These are phyloP conservation scores for Andrena bicolor DNA, from an alignment of 2,888 invertebrate species.

Conservation along the genomic window DNA sequence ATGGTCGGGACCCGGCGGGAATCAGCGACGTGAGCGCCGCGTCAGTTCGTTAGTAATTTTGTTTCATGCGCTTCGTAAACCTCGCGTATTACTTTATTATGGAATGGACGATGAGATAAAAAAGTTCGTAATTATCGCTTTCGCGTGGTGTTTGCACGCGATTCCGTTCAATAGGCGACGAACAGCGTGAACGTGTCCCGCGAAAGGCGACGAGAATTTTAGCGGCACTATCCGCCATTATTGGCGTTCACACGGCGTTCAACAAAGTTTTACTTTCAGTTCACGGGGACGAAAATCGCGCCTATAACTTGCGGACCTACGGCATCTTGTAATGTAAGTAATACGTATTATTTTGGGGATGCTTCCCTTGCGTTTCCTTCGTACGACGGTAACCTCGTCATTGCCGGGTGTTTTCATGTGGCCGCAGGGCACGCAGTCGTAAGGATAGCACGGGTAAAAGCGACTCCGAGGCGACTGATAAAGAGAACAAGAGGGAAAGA, in stretches of 20 bases:
- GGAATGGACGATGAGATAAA: slow-evolving; percentile 28
- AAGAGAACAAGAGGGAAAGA: slow-evolving; percentile 90
- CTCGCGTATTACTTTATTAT: slow-evolving; percentile 36
- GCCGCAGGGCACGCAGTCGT: slow-evolving; percentile 91
- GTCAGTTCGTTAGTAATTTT: slow-evolving; percentile 43
- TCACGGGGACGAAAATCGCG: slow-evolving; percentile 6
- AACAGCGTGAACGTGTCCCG: slow-evolving; percentile 18
- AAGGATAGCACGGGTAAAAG: slow-evolving; percentile 86
- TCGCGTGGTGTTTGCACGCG: slow-evolving; percentile 1
- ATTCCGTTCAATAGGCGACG: slow-evolving; percentile 9
- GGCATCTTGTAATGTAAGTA: slow-evolving; percentile 60
- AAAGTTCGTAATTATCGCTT: slow-evolving; percentile 11
- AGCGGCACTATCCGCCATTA: slow-evolving; percentile 67
- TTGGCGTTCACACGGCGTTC: slow-evolving; percentile 46
- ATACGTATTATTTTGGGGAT: neutral
- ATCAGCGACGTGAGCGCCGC: slow-evolving; percentile 55
- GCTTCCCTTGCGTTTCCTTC: neutral
- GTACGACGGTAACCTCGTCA: slow-evolving; percentile 41
- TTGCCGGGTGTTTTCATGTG: slow-evolving; percentile 47
- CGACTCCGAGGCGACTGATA: slow-evolving; percentile 89
- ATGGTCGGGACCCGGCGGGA: slow-evolving; percentile 48
- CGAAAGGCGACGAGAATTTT: slow-evolving; percentile 12
- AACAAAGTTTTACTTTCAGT: slow-evolving; percentile 41
- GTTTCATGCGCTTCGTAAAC: slow-evolving; percentile 34
- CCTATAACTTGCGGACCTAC: slow-evolving; percentile 6